phyloP scores from a whole-genome alignment of 2,113 vertebrate species.

The Mirounga angustirostris region DNA sequence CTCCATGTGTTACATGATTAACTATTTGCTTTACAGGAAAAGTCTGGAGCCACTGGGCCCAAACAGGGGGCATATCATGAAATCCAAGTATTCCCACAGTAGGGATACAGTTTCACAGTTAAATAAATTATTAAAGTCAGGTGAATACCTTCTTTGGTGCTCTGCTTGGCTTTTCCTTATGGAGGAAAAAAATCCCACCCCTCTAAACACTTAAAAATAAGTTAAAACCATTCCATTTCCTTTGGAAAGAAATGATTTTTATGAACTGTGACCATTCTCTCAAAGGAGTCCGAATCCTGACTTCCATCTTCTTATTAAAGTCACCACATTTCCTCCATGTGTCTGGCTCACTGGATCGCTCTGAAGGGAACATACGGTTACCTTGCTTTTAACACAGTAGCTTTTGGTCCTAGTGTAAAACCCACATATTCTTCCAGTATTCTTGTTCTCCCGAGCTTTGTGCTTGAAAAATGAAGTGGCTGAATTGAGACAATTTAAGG shows the following conservation, averaged over 20 bases:
- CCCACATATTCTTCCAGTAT: not conserved
- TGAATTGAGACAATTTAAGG: not conserved
- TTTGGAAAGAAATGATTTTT: constrained; percentile 68
- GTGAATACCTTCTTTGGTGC: constrained; percentile 50
- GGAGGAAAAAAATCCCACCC: not conserved
- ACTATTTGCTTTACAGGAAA: constrained; percentile 29
- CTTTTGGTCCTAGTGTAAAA: not conserved
- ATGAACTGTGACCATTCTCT: constrained; percentile 65
- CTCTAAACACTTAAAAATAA: constrained; percentile 54
- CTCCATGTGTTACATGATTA: not conserved
- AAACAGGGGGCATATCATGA: not conserved
- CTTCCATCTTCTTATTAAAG: not conserved
- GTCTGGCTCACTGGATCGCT: not conserved
- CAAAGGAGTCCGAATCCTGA: constrained; percentile 49
- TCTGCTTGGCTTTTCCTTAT: constrained; percentile 46
- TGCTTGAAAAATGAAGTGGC: not conserved
- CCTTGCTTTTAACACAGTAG: not conserved
- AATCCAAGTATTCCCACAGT: constrained; percentile 33
- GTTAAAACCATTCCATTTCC: constrained; percentile 67
- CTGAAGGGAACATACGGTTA: not conserved
- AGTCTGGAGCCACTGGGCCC: constrained; percentile 6
- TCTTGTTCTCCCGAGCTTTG: not conserved
- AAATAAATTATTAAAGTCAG: constrained; percentile 58
- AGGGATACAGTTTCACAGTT: constrained; percentile 38
- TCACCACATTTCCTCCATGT: not conserved